Conservation (phyloP, 2,797 vertebrate species). For the Silurus lanzhouensis region DNA sequence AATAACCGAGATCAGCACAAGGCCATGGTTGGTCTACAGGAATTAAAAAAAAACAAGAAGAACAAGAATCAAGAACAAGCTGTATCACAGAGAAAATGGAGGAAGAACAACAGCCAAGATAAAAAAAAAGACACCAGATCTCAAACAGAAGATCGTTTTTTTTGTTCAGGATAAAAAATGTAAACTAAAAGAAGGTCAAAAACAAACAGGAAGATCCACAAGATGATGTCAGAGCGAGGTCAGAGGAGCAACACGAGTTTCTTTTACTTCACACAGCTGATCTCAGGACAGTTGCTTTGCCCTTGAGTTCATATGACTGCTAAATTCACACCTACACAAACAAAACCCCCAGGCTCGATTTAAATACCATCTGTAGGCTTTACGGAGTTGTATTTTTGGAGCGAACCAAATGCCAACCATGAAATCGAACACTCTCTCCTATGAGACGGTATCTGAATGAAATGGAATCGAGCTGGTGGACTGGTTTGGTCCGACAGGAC, state of each 20-base stretch:
- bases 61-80: background rate
- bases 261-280: background rate
- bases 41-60: background rate
- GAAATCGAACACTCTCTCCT: background rate
- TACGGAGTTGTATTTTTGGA: background rate
- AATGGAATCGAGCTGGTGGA: background rate
- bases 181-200: background rate
- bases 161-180: too few species aligned
- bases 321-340: background rate
- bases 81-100: background rate
- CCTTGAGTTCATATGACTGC: background rate
- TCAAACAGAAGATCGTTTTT: too few species aligned
- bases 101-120: background rate
- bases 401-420: background rate
- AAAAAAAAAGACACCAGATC: background rate
- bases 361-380: background rate
- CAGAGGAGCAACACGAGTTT: too few species aligned
- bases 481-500: background rate
- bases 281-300: background rate
- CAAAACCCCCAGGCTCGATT: background rate
- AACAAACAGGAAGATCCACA: too few species aligned
- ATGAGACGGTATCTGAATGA: background rate
- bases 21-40: background rate
- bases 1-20: background rate
- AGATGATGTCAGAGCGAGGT: too few species aligned